These are phyloP conservation scores for Danio tinwini DNA, from an alignment of 2,797 vertebrate genomes.

Conservation along the genomic window DNA sequence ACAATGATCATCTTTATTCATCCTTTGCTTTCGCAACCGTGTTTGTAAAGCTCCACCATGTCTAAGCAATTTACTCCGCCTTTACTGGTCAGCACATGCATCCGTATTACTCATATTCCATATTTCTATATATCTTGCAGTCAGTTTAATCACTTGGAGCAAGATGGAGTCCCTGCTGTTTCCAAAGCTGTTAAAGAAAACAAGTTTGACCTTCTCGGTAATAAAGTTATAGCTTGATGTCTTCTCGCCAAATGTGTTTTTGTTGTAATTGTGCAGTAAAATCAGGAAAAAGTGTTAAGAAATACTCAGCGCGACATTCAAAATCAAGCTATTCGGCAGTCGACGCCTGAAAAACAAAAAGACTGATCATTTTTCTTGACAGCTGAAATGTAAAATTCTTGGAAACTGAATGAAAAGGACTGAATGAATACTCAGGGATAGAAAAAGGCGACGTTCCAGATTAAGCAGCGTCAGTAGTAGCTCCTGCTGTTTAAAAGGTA, in stretches of 20 bases:
- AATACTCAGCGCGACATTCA: constrained; percentile 12
- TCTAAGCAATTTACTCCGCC: constrained; percentile 11
- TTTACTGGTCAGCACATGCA: constrained; percentile 12
- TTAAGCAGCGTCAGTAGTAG: constrained; percentile 58
- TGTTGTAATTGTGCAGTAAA: background rate
- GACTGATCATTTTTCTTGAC: constrained; percentile 56
- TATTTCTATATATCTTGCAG: constrained; percentile 21
- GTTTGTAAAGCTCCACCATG: background rate
- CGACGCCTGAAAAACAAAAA: constrained; percentile 57
- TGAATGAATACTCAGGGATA: constrained; percentile 58
- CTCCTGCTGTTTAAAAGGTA: constrained; percentile 44
- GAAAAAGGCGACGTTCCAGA: constrained; percentile 48
- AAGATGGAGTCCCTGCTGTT: constrained; percentile 8
- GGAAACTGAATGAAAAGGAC: constrained; percentile 60
- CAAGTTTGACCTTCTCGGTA: constrained; percentile 35
- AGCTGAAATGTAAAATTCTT: constrained; percentile 2
- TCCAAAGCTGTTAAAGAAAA: constrained; percentile 34
- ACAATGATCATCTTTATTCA: constrained; percentile 25
- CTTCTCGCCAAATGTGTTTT: background rate
- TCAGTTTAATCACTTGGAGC: constrained; percentile 28
- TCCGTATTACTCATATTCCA: constrained; percentile 19
- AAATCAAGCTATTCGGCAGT: constrained; percentile 60
- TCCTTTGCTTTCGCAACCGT: background rate
- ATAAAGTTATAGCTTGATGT: constrained; percentile 10
- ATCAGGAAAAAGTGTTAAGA: background rate